These are phyloP conservation scores for Lepus timidus DNA, from an alignment of 2,113 vertebrate genomes.

Conservation along the genomic window DNA sequence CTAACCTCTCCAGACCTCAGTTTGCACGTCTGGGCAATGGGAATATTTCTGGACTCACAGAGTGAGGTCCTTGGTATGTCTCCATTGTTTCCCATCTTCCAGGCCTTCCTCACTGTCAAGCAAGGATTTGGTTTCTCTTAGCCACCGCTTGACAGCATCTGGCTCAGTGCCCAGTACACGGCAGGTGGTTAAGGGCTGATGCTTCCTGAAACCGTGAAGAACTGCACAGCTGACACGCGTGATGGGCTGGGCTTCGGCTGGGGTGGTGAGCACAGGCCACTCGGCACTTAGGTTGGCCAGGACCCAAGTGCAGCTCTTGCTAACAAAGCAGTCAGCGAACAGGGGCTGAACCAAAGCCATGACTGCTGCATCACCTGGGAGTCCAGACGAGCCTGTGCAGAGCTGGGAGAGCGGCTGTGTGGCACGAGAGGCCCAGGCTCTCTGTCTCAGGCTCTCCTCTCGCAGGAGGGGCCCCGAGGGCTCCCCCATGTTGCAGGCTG, in stretches of 20 bases:
- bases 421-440: neutral
- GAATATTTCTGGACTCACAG: neutral
- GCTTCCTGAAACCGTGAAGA: neutral
- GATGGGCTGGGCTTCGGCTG: too few species aligned
- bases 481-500: neutral
- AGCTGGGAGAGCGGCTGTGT: neutral
- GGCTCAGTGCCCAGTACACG: neutral
- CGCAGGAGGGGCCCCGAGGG: neutral
- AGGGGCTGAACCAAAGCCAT: neutral
- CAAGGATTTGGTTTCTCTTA: neutral
- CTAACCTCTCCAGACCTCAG: neutral
- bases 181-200: accelerated
- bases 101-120: neutral
- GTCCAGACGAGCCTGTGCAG: neutral
- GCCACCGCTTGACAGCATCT: neutral
- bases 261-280: neutral
- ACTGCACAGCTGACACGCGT: neutral
- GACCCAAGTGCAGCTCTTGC: neutral
- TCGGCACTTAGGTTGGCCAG: neutral
- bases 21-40: neutral
- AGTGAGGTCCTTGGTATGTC: neutral
- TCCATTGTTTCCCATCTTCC: accelerated
- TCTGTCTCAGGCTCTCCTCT: neutral
- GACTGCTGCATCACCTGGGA: neutral
- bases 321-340: neutral